These are phyloP conservation scores for Ovibos moschatus DNA, from an alignment of 2,113 vertebrate species.

Conservation along the genomic window DNA sequence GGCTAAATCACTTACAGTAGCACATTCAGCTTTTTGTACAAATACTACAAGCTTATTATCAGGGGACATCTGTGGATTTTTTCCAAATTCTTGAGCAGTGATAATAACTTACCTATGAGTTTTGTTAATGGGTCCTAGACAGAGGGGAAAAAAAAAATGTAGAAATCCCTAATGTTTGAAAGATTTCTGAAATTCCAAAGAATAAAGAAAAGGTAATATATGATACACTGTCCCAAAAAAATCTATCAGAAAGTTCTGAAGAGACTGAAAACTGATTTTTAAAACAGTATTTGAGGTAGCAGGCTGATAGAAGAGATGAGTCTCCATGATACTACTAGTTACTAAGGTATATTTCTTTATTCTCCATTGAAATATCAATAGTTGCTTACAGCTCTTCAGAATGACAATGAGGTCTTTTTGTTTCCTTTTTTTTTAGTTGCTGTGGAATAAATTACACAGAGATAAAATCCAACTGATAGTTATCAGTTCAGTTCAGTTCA, in stretches of 20 bases:
- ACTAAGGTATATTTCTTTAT: not conserved
- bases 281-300: not conserved
- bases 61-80: not conserved
- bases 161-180: not conserved
- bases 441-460: not conserved
- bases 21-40: not conserved
- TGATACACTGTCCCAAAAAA: not conserved
- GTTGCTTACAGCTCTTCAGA: not conserved
- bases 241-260: not conserved
- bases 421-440: not conserved
- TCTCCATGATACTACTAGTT: not conserved
- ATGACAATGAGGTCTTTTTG: not conserved
- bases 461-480: not conserved
- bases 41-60: not conserved
- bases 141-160: not conserved
- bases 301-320: not conserved
- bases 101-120: not conserved
- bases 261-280: not conserved
- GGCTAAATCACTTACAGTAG: not conserved
- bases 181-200: not conserved
- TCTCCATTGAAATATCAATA: not conserved
- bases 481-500: not conserved
- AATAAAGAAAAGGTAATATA: not conserved
- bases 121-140: not conserved
- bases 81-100: not conserved